These are phyloP conservation scores for Gephyroberyx darwinii DNA, from an alignment of 2,797 vertebrate species.

Conservation along the genomic window DNA sequence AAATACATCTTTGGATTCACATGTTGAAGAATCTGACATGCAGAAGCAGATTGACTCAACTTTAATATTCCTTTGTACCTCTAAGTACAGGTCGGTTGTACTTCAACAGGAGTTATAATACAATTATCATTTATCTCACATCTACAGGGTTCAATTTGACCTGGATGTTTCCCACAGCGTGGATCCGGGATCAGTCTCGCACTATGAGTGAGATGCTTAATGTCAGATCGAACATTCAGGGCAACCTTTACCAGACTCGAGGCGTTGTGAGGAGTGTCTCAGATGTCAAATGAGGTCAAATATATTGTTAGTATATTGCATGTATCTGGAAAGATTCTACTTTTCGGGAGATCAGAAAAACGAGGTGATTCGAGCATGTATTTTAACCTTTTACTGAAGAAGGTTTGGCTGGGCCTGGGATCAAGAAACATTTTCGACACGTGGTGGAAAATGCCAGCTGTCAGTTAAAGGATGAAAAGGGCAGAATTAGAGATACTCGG, in stretches of 20 bases:
- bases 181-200: not conserved
- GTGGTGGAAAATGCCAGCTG: conserved; percentile 45
- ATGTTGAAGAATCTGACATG: not conserved
- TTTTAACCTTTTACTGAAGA: conserved; percentile 51
- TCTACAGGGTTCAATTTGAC: not conserved
- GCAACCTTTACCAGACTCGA: not conserved
- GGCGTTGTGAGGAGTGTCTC: not conserved
- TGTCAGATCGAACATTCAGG: not conserved
- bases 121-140: no score
- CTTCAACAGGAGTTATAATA: no score
- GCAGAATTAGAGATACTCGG: conserved; percentile 33
- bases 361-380: not conserved
- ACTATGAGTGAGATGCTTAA: not conserved
- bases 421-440: not conserved
- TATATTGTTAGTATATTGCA: not conserved
- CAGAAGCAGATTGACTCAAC: not conserved
- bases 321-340: not conserved
- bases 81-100: no score
- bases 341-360: not conserved
- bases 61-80: no score
- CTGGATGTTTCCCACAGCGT: not conserved
- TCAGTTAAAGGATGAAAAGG: conserved; percentile 35
- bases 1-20: not conserved
- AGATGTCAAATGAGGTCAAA: conserved; percentile 8
- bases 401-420: conserved; percentile 19